Percentiles rank a stretch among this genome's conserved stretches.
phyloP scores from a whole-genome alignment of 2,888 invertebrate genomes.

The Stenodema calcarata region DNA sequence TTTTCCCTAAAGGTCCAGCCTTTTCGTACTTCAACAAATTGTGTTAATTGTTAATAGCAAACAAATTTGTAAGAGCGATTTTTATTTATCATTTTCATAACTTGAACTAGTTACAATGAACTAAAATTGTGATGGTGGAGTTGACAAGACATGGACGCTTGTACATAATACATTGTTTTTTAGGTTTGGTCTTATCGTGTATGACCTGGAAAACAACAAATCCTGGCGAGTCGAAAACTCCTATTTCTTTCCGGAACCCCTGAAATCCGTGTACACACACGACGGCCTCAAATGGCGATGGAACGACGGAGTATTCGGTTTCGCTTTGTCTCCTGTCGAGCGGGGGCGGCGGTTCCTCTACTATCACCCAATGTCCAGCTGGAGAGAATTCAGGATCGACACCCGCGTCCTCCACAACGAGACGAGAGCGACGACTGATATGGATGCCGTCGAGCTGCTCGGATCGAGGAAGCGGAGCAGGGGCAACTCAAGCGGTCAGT shows the following conservation, averaged over 20 bases:
- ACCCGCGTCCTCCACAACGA: constrained; percentile 72
- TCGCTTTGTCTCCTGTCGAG: constrained; percentile 71
- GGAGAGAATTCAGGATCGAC: constrained; percentile 76
- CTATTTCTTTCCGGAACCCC: constrained; percentile 70
- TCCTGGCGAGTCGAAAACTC: constrained; percentile 79
- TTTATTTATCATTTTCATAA: no score
- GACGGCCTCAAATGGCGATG: constrained; percentile 63
- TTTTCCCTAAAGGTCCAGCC: no score
- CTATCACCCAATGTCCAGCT: constrained; percentile 81
- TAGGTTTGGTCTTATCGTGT: constrained; percentile 70
- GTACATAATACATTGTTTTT: no score
- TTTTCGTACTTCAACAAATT: no score
- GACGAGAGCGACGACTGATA: constrained; percentile 60
- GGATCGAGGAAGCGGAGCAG: constrained; percentile 56
- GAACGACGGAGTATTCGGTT: constrained; percentile 79
- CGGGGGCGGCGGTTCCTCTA: constrained; percentile 73
- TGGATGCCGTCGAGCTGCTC: constrained; percentile 58
- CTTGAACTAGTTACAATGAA: no score
- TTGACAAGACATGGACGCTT: no score
- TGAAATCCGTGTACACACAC: constrained; percentile 58
- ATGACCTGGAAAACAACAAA: constrained; percentile 74
- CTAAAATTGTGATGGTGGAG: no score
- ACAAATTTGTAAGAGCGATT: no score
- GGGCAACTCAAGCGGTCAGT: constrained; percentile 75
- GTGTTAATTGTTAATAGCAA: no score